Evolutionary conservation across 2,113 vertebrate genomes (phyloP), one percentile per base, ranked within the genome.

Genomic region (Lepisosteus osseus): DNA sequence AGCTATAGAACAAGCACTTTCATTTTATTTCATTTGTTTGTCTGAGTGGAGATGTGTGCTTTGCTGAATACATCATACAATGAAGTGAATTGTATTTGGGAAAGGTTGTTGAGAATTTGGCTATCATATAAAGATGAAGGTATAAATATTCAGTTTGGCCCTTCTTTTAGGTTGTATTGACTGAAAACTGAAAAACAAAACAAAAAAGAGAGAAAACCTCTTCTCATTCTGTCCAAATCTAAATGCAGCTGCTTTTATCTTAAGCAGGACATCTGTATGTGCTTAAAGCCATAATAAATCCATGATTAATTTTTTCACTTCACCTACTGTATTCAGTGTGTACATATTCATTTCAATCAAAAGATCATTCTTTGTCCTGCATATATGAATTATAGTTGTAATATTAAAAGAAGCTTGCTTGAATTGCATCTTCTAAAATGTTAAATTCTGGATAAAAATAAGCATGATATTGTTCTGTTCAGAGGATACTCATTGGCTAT

Each of bases 181-280:
- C 75, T 77, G 54, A 74, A 74, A 76, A 82, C 79, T 75, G 77
- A 78, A 85, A 67, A 77, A 66, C 82, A 85, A 80, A 82, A 13
- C 40, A 41, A 6, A 40, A 40, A 41, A 76, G 68, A 75, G 76
- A 71, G 56, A 75, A 80, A 79, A 71, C 71, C 83, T 77, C 76
- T 72, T 70, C 42, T 65, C 57, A 55, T 68, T 67, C 41, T 59
- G 70, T 77, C 78, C 76, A 69, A 72, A 59, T 74, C 75, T 51
- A 73, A 74, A 72, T 66, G 74, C 68, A 62, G 17, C 70, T 68
- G 72, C 74, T 83, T 86, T 84, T 83, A 86, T 81, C 75, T 79
- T 11, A 72, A 72, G 68, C 68, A 45, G 76, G 72, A 80, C 71
- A 69, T 65, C 62, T 76, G 68, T 78, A 68, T 77, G 74, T 78